Percentiles rank a stretch among this genome's conserved stretches.
Conservation (phyloP, 1,140 invertebrate genomes). For the Drosophila erecta region DNA sequence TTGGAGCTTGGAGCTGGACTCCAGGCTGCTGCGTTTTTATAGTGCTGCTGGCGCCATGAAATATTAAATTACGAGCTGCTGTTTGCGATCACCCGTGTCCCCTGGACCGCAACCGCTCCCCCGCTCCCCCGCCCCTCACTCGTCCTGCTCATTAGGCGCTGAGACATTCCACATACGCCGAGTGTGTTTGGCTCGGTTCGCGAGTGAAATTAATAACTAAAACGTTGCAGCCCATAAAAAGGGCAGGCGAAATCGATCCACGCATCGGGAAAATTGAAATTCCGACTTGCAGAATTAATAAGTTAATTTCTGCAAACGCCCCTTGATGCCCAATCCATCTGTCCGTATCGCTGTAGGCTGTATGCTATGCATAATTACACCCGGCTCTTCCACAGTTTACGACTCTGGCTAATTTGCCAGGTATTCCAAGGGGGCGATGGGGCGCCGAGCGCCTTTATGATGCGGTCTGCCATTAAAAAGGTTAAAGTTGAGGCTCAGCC, state of each 20-base stretch:
- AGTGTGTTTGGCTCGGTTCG: constrained; percentile 41
- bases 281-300: constrained; percentile 67
- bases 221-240: constrained; percentile 67
- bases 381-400: constrained; percentile 57
- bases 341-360: constrained; percentile 10
- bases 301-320: constrained; percentile 70
- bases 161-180: constrained; percentile 72
- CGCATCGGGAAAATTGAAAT: constrained; percentile 63
- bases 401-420: constrained; percentile 57
- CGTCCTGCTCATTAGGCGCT: constrained; percentile 37
- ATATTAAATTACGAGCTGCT: constrained; percentile 84
- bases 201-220: constrained; percentile 68
- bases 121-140: not conserved
- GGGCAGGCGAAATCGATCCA: constrained; percentile 45
- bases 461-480: constrained; percentile 69
- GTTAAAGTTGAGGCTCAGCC: constrained; percentile 71
- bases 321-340: constrained; percentile 49
- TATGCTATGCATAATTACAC: constrained; percentile 67
- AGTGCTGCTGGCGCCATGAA: constrained; percentile 83
- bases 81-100: constrained; percentile 48
- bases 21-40: constrained; percentile 69
- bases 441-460: constrained; percentile 41
- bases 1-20: constrained; percentile 62
- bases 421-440: constrained; percentile 8
- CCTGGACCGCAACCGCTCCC: not conserved